Base-by-base conservation (phyloP, 2,113 vertebrate species). In the Pterocles burchelli region DNA sequence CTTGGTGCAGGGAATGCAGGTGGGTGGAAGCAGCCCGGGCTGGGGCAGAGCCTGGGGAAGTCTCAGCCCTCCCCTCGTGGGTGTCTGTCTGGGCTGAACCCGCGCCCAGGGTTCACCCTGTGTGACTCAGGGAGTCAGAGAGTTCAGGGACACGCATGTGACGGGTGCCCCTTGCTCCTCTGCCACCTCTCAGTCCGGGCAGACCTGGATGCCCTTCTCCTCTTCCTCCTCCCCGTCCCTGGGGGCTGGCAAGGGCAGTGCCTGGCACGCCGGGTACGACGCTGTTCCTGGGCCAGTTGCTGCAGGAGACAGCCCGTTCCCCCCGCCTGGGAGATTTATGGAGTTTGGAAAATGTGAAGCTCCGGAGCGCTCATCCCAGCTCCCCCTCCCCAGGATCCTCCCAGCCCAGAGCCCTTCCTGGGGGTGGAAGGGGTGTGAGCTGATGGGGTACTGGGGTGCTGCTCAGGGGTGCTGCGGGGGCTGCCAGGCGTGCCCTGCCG, bases 61-160 rank as follows among this genome's bases (percentile, higher is more conserved):
- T 86, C 72, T 17, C 72, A n/a, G 29, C 54, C 38, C 13, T 75
- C 29, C 17, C 25, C 21, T 61, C 12, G 0, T 43, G 65, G 12
- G 33, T 49, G 6, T 59, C 84, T 43, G 57, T 54, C 28, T 7
- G 54, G 76, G 75, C 78, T 92, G 92, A 95, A 45, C 79, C 41
- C 19, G 0, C 0, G 0, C 89, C 62, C n/a, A 1, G 83, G 63
- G 72, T 71, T 94, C 67, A 41, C 63, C 38, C 1, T 2, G 18
- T 1, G 6, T 84, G 88, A 88, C 67, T 93, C 78, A 82, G 55
- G 38, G 86, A 62, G 85, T 93, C 88, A 77, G 29, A 26, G 73
- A 84, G 92, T 88, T 93, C 90, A 72, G 45, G 38, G 51, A 59
- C 83, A 21, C 1, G 2, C 7, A 1, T 2, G 3, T 59, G 68